These are phyloP conservation scores for Microplitis deprimator DNA, from an alignment of 2,888 invertebrate species.

Conservation along the genomic window DNA sequence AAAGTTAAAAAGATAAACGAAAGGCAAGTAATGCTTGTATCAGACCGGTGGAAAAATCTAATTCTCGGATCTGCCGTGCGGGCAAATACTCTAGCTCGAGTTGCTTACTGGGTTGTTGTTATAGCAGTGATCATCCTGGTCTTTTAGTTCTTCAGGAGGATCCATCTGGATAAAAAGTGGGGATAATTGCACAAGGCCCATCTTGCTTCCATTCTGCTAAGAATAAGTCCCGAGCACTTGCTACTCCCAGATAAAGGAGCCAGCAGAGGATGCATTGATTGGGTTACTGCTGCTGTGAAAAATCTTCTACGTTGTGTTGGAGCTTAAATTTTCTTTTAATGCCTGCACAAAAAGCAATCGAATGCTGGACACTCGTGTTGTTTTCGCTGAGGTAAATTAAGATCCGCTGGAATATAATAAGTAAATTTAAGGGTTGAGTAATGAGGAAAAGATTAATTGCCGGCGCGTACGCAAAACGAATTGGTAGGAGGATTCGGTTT, in stretches of 20 bases:
- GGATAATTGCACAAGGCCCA: constrained; percentile 66
- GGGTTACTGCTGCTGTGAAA: constrained; percentile 64
- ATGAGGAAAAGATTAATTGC: constrained; percentile 44
- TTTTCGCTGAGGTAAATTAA: not conserved
- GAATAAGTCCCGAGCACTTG: constrained; percentile 50
- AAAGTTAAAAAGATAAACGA: constrained; percentile 21
- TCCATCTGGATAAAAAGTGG: constrained; percentile 44
- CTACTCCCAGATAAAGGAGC: constrained; percentile 52
- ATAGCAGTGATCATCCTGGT: too few species aligned
- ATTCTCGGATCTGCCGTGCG: constrained; percentile 50
- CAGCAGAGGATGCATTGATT: constrained; percentile 52
- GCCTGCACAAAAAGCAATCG: not conserved
- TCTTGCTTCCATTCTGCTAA: constrained; percentile 55
- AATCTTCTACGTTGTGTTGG: constrained; percentile 27
- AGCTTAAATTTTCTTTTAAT: not conserved
- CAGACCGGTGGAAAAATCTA: constrained; percentile 52
- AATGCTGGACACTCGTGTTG: not conserved
- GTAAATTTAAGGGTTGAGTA: constrained; percentile 7
- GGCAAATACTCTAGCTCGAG: constrained; percentile 4
- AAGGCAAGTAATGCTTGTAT: constrained; percentile 24
- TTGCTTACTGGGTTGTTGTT: too few species aligned
- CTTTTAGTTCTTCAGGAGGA: not conserved
- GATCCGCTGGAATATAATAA: not conserved
- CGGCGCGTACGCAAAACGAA: constrained; percentile 29
- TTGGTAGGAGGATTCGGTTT: not conserved